These are phyloP conservation scores for Oplegnathus fasciatus DNA, from an alignment of 2,113 vertebrate genomes.

Conservation along the genomic window DNA sequence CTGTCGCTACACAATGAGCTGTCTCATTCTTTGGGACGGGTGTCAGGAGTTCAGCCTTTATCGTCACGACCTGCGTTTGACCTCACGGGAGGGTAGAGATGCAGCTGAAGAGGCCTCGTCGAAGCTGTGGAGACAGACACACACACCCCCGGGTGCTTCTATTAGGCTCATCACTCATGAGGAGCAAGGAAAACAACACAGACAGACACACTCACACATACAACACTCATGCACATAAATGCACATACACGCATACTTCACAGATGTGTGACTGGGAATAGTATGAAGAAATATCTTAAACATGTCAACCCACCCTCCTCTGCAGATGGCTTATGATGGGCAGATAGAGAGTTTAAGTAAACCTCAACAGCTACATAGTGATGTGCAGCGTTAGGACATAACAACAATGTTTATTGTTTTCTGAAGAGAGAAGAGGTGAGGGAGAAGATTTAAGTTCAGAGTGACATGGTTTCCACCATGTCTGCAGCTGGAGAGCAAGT, in stretches of 20 bases:
- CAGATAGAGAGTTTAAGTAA: slow-evolving; percentile 65
- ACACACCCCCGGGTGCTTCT: slow-evolving; percentile 56
- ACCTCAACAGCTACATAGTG: slow-evolving; percentile 27
- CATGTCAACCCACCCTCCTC: slow-evolving; percentile 11
- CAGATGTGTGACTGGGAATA: slow-evolving; percentile 18
- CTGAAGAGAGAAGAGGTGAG: slow-evolving; percentile 8
- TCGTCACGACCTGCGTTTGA: slow-evolving; percentile 75
- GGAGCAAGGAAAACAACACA: slow-evolving; percentile 52
- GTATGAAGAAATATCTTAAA: slow-evolving; percentile 40
- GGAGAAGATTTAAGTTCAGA: slow-evolving; percentile 7
- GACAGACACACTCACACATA: slow-evolving; percentile 7
- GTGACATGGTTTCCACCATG: slow-evolving; percentile 15
- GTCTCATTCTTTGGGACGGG: slow-evolving; percentile 70
- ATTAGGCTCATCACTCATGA: slow-evolving; percentile 62
- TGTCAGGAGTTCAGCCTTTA: slow-evolving; percentile 83
- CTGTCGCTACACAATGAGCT: slow-evolving; percentile 77
- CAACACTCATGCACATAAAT: neutral
- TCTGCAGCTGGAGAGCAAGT: slow-evolving; percentile 47
- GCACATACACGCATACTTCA: neutral
- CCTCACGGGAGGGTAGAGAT: slow-evolving; percentile 72
- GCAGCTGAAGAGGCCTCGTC: slow-evolving; percentile 69
- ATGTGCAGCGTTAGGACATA: neutral
- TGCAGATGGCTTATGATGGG: slow-evolving; percentile 23
- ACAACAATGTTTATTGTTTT: slow-evolving; percentile 51
- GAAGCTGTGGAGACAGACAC: slow-evolving; percentile 45